Base-by-base conservation (phyloP, 2,113 vertebrate species). In the Tor tambroides region DNA sequence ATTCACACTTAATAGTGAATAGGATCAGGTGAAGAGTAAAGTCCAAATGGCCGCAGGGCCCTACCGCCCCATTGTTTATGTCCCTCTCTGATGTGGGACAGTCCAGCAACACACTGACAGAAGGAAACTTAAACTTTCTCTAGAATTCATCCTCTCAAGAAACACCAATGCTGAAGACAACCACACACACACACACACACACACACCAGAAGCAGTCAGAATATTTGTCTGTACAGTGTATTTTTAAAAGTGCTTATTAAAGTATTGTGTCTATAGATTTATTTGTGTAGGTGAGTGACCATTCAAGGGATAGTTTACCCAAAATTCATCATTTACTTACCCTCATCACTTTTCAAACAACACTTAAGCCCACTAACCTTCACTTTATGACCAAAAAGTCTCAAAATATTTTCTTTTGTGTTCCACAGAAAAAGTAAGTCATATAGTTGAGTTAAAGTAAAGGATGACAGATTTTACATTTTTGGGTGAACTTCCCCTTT, bases 21-120 rank as follows among this genome's bases (percentile, higher is more conserved):
- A 65, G 15, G 59, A 81, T 65, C 38, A 17, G 10, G 28, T 46
- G 12, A 10, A n/a, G 14, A 41, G 46, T 77, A 78, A 28, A 67
- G 41, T 59, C 17, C 30, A 10, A 71, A 59, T 78, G n/a, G 80
- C 49, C 30, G 43, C 21, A 49, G 12, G 59, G 46, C 74, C 56
- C 14, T 54, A 26, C 89, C 49, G 84, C 89, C 88, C 90, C 86
- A 92, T 87, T 87, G 30, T 69, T 56, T 90, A 72, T 71, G 90
- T 89, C 86, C 81, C 76, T 77, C 35, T 80, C 91, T 90, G 91
- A 89, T 90, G 91, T 88, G 38, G 51, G 51, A 59, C 23, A 56
- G 51, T 12, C 86, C 72, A 56, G 46, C 63, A 19, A 85, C 78
- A 86, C 35, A 38, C 77, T 67, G 19, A 35, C 61, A 38, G 6